Conservation (phyloP, 2,888 invertebrate species). For the Drosophila mayaguana region DNA sequence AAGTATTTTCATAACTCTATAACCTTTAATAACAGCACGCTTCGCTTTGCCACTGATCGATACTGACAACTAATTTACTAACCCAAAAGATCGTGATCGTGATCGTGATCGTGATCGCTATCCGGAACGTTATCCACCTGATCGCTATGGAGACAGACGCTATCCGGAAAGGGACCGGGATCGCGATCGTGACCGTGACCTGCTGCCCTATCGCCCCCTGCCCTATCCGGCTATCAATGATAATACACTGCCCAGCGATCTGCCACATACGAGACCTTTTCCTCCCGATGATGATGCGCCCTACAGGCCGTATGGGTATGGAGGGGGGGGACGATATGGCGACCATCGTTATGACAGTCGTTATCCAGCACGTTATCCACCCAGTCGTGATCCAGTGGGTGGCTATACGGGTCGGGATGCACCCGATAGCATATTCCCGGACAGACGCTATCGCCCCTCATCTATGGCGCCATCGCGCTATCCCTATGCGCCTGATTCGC, state of each 20-base stretch:
- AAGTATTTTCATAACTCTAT: conserved; percentile 17
- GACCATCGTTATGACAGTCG: conserved; percentile 80
- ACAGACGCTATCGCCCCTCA: conserved; percentile 84
- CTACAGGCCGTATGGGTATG: conserved; percentile 80
- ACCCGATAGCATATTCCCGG: conserved; percentile 85
- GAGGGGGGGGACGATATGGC: conserved; percentile 75
- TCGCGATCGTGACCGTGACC: conserved; percentile 63
- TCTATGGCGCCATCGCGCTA: conserved; percentile 84
- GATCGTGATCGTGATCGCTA: conserved; percentile 59
- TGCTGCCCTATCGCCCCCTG: conserved; percentile 74
- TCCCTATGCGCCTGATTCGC: conserved; percentile 79
- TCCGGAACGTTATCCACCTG: conserved; percentile 67
- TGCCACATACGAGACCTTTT: conserved; percentile 84
- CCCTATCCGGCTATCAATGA: conserved; percentile 82
- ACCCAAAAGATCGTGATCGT: conserved; percentile 82
- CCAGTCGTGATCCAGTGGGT: conserved; percentile 75
- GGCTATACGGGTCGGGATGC: conserved; percentile 83
- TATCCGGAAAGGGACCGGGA: conserved; percentile 72
- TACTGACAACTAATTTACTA: conserved; percentile 82
- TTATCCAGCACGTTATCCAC: conserved; percentile 77
- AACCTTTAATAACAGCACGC: conserved; percentile 56
- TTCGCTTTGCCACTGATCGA: conserved; percentile 34
- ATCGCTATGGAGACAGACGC: conserved; percentile 68
- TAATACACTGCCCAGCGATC: conserved; percentile 82
- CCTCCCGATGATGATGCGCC: conserved; percentile 79